phyloP scores from a whole-genome alignment of 2,888 invertebrate species.

The Netelia melanura region DNA sequence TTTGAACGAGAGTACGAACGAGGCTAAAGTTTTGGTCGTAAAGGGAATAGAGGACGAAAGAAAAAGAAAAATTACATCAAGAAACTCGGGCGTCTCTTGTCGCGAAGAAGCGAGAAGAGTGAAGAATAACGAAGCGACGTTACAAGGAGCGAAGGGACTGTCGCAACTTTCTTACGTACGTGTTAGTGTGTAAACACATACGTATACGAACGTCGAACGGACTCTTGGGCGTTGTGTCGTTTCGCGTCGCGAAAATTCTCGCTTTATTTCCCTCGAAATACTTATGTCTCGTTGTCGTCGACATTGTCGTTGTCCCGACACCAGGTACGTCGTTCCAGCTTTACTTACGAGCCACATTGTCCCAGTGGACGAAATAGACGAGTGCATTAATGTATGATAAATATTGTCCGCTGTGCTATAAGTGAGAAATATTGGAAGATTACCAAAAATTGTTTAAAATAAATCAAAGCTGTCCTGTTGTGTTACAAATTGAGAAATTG shows the following conservation, averaged over 20 bases:
- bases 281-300: constrained; percentile 24
- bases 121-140: constrained; percentile 57
- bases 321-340: not conserved
- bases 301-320: constrained; percentile 4
- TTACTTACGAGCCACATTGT: constrained; percentile 9
- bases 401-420: not conserved
- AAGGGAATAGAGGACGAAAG: constrained; percentile 78
- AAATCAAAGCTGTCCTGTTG: not conserved
- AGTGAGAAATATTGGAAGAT: not conserved
- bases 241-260: constrained; percentile 41
- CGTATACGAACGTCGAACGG: constrained; percentile 29
- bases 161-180: constrained; percentile 57
- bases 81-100: constrained; percentile 79
- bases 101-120: constrained; percentile 51
- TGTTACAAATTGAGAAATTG: no score
- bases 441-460: not conserved
- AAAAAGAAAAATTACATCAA: constrained; percentile 83
- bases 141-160: constrained; percentile 60
- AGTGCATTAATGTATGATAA: not conserved
- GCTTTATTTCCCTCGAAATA: constrained; percentile 33
- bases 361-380: not conserved
- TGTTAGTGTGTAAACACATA: constrained; percentile 42
- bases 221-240: constrained; percentile 16
- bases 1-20: constrained; percentile 65
- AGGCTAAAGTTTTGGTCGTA: constrained; percentile 82